Evolutionary conservation across 1,140 invertebrate species (phyloP).

Genomic region (Atta colombica): DNA sequence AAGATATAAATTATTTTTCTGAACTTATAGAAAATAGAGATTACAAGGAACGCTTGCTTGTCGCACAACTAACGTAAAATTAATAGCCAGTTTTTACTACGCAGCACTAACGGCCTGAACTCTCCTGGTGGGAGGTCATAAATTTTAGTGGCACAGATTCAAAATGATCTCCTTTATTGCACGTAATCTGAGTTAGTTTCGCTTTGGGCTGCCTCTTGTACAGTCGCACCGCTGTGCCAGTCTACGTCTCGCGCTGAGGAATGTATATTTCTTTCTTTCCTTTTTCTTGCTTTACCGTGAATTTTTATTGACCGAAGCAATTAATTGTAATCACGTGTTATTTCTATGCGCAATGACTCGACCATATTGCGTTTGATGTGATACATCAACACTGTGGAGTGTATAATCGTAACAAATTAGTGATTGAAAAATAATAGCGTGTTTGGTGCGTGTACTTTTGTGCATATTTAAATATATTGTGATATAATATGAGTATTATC

Average conservation of each 20-base stretch:
- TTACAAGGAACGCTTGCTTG: slow-evolving; percentile 23
- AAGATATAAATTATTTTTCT: background rate
- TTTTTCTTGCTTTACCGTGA: background rate
- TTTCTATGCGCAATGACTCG: slow-evolving; percentile 14
- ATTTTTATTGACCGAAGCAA: slow-evolving; percentile 19
- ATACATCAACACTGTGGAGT: background rate
- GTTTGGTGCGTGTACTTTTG: background rate
- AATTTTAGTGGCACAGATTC: slow-evolving; percentile 86
- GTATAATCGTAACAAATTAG: slow-evolving; percentile 11
- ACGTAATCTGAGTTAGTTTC: slow-evolving; percentile 81
- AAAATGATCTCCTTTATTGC: slow-evolving; percentile 86
- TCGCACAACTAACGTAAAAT: slow-evolving; percentile 73
- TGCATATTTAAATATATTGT: slow-evolving; percentile 9
- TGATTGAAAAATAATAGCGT: background rate
- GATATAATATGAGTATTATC: background rate
- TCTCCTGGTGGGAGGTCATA: slow-evolving; percentile 82
- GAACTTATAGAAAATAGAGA: slow-evolving; percentile 24
- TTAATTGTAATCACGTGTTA: slow-evolving; percentile 59
- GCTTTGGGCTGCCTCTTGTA: slow-evolving; percentile 73
- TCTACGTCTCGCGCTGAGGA: slow-evolving; percentile 15
- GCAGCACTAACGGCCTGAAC: slow-evolving; percentile 70
- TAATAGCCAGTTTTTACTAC: slow-evolving; percentile 79
- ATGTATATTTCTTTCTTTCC: background rate
- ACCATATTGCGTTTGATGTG: background rate
- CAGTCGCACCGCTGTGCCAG: slow-evolving; percentile 70